Conservation (phyloP, 1,140 invertebrate species). For the Leptonema lineaticorne region DNA sequence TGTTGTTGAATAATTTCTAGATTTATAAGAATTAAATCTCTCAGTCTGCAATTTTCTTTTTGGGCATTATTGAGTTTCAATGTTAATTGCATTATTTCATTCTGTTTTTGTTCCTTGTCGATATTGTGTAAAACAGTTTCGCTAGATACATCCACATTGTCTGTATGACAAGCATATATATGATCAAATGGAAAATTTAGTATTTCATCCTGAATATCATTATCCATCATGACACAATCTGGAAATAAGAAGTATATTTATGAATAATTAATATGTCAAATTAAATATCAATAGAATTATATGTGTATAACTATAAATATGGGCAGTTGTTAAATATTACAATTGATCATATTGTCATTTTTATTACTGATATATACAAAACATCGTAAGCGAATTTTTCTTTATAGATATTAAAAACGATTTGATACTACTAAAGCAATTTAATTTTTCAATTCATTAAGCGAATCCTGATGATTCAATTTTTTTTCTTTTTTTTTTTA, state of each 20-base stretch:
- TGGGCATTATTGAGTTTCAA: neutral
- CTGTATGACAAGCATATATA: constrained; percentile 45
- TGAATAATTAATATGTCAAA: no score
- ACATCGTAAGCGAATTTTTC: no score
- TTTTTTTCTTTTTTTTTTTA: no score
- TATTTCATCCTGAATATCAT: constrained; percentile 38
- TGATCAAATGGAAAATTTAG: constrained; percentile 45
- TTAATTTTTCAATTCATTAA: no score
- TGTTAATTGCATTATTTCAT: constrained; percentile 12
- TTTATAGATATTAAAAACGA: no score
- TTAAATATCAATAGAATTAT: no score
- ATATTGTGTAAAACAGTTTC: neutral
- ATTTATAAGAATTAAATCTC: constrained; percentile 63
- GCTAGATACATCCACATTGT: constrained; percentile 31
- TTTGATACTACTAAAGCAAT: no score
- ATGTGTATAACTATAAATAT: no score
- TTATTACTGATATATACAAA: no score
- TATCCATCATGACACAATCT: constrained; percentile 32
- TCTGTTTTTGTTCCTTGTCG: neutral
- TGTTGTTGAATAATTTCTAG: constrained; percentile 69
- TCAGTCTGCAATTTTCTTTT: constrained; percentile 46
- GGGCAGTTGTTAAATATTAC: no score
- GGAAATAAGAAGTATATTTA: neutral
- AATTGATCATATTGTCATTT: no score
- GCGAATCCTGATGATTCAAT: no score